Evolutionary conservation across 2,113 vertebrate species (phyloP), one percentile per base, ranked within the genome.

Genomic region (Mormyrus iriodes): DNA sequence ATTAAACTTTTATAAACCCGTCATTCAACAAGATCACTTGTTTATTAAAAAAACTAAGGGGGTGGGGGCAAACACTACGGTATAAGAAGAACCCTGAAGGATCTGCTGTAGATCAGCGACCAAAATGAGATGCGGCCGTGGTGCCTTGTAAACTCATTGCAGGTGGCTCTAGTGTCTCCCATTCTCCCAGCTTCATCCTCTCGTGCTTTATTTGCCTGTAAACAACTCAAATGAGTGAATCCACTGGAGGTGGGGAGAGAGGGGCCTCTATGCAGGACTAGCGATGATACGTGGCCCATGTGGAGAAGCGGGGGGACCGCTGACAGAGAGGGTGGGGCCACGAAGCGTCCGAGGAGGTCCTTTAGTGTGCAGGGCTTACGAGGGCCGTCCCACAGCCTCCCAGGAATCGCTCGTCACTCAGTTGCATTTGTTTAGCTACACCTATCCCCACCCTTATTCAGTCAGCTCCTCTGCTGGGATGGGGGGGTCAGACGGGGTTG

Each of bases 381-480:
- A 48, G 46, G 79, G 82, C 17, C 31, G 24, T 35, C 55, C n/a
- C 19, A 13, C 44, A 4, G 3, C 6, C 13, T 15, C 82, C 19
- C 44, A 8, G 42, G 42, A 46, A 1, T 46, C 4, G 42, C 44
- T 24, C 2, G 55, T 48, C 19, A 9, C 83, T 86, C 88, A 89
- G 86, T 89, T 86, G 55, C 88, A 89, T 89, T 89, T 89, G 88
- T 89, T 89, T 89, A 53, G 35, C 42, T 85, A 44, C 69, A 76
- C 69, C 48, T 39, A 51, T 69, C 83, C 17, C 31, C 83, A 49
- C 84, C 55, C n/a, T 35, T 44, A 73, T 65, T 85, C 52, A 58
- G 53, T 31, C 42, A 13, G 12, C 39, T 10, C n/a, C 39, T 89
- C 69, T 24, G 44, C 21, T 46, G 39, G 58, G 53, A 24, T 39